Evolutionary conservation across 2,797 vertebrate species (phyloP), one percentile per base, ranked within the genome.

Genomic region (Rhabdophis nuchalis): DNA sequence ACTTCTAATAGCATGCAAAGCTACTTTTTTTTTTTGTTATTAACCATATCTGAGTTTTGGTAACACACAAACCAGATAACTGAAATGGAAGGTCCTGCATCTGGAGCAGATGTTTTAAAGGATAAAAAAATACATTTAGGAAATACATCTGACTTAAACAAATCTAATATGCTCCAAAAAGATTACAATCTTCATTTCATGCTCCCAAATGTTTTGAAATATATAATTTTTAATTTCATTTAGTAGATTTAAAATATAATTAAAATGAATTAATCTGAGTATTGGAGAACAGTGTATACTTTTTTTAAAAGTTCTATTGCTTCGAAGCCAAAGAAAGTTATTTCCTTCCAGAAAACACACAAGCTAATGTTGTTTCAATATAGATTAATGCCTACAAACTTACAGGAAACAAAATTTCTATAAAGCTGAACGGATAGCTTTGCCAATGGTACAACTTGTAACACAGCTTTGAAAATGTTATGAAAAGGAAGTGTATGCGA

Each of bases 401-500:
- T 85, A 93, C 91, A 94, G 94, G 61, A 96, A 96, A 95, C 64
- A n/a, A 18, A 56, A 64, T 68, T 85, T 89, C 36, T 54, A 56
- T 57, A 52, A 50, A 58, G 54, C 87, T 90, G 53, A 46, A 56
- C 20, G 16, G 93, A 95, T 91, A 95, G 94, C 92, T 95, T 95
- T 95, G 93, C 94, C 92, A 96, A 91, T 89, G 93, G 95, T 96
- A 95, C 92, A 85, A 96, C 94, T 93, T 54, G 1, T 96, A 94
- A 95, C 95, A 93, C 92, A 93, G 93, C 93, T 96, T 96, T 96
- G 94, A 95, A 96, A 95, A 96, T 94, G 94, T 96, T 93, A 95
- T 96, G 96, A 97, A 96, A 96, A 95, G 94, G 92, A 95, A 96
- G 92, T 91, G 93, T 93, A 96, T 95, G 93, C 94, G 94, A 96